A percentile compares a stretch with the other conserved stretches of the same genome.
Evolutionary conservation across 2,888 invertebrate species (phyloP).

Genomic region (Hyles lineata): DNA sequence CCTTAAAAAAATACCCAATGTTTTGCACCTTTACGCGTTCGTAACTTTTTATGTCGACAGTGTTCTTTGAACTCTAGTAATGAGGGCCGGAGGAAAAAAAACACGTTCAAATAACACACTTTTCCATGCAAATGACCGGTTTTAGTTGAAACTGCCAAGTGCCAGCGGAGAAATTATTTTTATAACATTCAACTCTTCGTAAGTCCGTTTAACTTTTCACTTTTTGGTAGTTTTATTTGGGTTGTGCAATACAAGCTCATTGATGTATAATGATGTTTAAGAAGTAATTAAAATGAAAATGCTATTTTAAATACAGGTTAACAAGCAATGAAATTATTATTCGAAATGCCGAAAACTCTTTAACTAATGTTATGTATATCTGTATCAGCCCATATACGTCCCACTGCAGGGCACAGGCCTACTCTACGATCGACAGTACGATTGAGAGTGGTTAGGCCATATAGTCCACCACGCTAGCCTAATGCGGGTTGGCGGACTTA

Average conservation of each 20-base stretch:
- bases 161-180: not conserved
- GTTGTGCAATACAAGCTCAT: not conserved
- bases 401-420: too few relatives aligned
- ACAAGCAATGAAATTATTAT: too few relatives aligned
- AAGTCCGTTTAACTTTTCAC: not conserved
- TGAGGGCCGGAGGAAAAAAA: conserved; percentile 19
- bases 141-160: conserved; percentile 24
- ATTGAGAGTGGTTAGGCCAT: too few relatives aligned
- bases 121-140: conserved; percentile 26
- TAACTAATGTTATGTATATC: too few relatives aligned
- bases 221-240: not conserved
- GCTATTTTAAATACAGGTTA: too few relatives aligned
- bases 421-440: too few relatives aligned
- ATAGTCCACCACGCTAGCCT: too few relatives aligned
- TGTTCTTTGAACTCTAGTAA: conserved; percentile 17
- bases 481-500: too few relatives aligned
- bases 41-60: conserved; percentile 3
- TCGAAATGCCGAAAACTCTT: too few relatives aligned
- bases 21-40: not conserved
- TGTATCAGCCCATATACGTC: too few relatives aligned
- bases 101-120: conserved; percentile 26
- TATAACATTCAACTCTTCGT: not conserved
- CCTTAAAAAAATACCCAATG: not conserved
- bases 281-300: too few relatives aligned
- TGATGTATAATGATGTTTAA: too few relatives aligned